Base-by-base conservation (phyloP, 2,888 invertebrate species). In the Cephus pygmeus region DNA sequence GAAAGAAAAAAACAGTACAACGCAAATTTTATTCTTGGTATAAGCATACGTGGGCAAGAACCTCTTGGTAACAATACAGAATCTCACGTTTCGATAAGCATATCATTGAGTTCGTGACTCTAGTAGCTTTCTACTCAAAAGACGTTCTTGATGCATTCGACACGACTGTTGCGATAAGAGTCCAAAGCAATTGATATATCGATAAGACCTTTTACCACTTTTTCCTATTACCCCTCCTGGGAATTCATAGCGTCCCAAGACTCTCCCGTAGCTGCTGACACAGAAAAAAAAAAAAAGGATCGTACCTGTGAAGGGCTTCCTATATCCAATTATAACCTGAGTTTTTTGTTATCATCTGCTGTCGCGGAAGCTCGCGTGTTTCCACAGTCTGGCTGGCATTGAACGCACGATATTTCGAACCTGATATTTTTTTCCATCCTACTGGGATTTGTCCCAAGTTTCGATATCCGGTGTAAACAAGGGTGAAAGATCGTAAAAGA, bases 271-370 rank as follows among this genome's bases (percentile, higher is more conserved):
- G 83, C 82, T 85, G 85, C 86, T 88, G 88, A 88, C 88, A 88
- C 84, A 86, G 87, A 88, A 88, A 87, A 83, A 85, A 88, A 87
- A 83, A 85, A 86, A 84, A 86, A 87, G 83, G 84, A 81, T 82
- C 79, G 81, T 81, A 56, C 23, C 23, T 56, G 56, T 78, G 78
- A 81, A 81, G 83, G 90, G 90, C 90, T 90, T 90, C 90, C 83
- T 81, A 85, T 83, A 90, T 90, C 89, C 90, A 90, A 90, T 90
- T 90, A 90, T 79, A 76, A 79, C 77, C 78, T 82, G 81, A 85
- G 86, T 84, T 88, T 87, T 84, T 86, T 83, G 83, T 86, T 83
- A 84, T 86, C 84, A 82, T 80, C 78, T 79, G 79, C 68, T 75
- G 36, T n/a, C 15, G 40, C 56, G 73, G 73, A 76, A 76, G 76